phyloP scores from a whole-genome alignment of 2,113 vertebrate genomes.

The Dipodomys stephensi region DNA sequence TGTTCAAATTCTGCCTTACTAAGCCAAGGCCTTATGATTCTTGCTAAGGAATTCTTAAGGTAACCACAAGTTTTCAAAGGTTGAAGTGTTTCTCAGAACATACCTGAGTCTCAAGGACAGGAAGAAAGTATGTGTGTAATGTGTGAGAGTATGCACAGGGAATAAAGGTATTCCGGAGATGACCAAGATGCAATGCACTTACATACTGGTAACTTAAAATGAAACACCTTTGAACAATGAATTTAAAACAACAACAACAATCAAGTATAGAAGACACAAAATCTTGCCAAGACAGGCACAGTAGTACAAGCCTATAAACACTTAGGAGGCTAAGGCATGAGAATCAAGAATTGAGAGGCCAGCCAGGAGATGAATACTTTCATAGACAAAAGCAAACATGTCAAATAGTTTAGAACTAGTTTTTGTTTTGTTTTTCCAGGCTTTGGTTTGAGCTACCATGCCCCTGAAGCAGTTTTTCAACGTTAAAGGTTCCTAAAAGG shows the following conservation, averaged over 20 bases:
- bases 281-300: not conserved
- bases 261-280: not conserved
- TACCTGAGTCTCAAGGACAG: not conserved
- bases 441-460: too few relatives aligned
- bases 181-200: too few relatives aligned
- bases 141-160: not conserved
- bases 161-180: not conserved
- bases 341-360: not conserved
- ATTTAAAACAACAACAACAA: too few relatives aligned
- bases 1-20: conserved; percentile 21
- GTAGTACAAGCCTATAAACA: not conserved
- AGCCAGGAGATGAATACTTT: not conserved
- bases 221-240: too few relatives aligned
- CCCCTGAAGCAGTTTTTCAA: not conserved
- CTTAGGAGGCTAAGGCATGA: not conserved
- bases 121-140: not conserved
- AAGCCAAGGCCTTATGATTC: not conserved
- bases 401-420: not conserved
- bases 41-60: conserved; percentile 32
- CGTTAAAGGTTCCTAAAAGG: not conserved
- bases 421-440: not conserved
- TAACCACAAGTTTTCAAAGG: conserved; percentile 17
- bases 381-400: not conserved
- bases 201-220: too few relatives aligned
- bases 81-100: conserved; percentile 28